Conservation (phyloP, 2,888 invertebrate species). For the Drosophila greeni region DNA sequence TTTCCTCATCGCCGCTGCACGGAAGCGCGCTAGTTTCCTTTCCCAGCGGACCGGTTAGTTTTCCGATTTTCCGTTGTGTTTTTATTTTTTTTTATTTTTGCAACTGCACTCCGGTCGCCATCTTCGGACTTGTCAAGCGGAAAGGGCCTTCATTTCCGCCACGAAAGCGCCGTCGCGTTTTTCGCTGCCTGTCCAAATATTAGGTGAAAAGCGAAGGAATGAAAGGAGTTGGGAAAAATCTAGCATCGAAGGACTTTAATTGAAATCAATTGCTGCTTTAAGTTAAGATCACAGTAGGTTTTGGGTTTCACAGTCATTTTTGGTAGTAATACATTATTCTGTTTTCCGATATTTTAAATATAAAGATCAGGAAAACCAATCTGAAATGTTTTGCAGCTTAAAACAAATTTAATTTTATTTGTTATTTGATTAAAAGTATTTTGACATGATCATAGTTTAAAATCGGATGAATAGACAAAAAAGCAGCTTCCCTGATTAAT, state of each 20-base stretch:
- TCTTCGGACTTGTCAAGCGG: slow-evolving; percentile 67
- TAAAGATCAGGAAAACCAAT: too few relatives aligned
- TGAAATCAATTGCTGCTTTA: neutral
- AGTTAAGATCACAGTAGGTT: neutral
- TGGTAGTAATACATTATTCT: neutral
- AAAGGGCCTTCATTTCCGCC: slow-evolving; percentile 76
- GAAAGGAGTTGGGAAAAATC: neutral
- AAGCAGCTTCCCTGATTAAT: too few relatives aligned
- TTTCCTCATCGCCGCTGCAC: slow-evolving; percentile 62
- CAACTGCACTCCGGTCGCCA: slow-evolving; percentile 46
- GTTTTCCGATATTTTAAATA: too few relatives aligned
- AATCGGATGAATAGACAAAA: too few relatives aligned
- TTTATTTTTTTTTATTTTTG: slow-evolving; percentile 26
- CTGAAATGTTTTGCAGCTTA: too few relatives aligned
- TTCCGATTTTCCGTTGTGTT: slow-evolving; percentile 24
- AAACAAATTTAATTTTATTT: too few relatives aligned
- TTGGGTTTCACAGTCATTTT: neutral
- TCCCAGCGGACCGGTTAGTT: slow-evolving; percentile 36
- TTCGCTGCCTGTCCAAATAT: slow-evolving; percentile 32
- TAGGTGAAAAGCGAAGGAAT: slow-evolving; percentile 7
- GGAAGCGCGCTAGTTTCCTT: slow-evolving; percentile 61
- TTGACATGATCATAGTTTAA: too few relatives aligned
- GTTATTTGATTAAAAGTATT: too few relatives aligned
- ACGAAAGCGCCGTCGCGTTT: slow-evolving; percentile 43
- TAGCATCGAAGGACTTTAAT: neutral